Conservation (phyloP, 1,140 invertebrate species). For the Idris sp. region DNA sequence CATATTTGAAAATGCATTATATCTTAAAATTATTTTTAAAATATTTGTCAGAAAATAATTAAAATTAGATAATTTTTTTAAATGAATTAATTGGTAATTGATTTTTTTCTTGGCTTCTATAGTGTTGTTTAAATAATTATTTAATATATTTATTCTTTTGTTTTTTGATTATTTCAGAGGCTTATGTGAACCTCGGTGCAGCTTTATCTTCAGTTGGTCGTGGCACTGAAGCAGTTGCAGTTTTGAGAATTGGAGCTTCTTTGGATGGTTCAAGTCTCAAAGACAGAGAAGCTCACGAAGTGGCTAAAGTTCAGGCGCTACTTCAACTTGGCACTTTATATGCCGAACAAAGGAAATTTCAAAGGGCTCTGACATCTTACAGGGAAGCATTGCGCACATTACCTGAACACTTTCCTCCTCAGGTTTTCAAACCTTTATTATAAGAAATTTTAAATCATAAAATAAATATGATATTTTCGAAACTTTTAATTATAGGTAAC, state of each 20-base stretch:
- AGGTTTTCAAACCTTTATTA: constrained; percentile 78
- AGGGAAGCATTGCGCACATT: constrained; percentile 89
- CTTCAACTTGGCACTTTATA: constrained; percentile 94
- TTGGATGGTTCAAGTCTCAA: constrained; percentile 92
- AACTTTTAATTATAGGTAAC: constrained; percentile 59
- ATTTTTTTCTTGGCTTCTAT: no score
- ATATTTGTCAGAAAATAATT: no score
- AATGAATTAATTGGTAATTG: no score
- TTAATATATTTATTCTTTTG: no score
- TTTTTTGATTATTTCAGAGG: constrained; percentile 83
- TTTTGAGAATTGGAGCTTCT: constrained; percentile 88
- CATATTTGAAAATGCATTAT: no score
- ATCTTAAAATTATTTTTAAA: no score
- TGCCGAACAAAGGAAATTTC: constrained; percentile 89
- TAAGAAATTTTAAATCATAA: constrained; percentile 58
- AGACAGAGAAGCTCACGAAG: constrained; percentile 92
- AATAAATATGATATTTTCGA: constrained; percentile 60
- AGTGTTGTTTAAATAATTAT: no score
- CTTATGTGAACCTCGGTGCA: constrained; percentile 95
- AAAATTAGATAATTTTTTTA: no score
- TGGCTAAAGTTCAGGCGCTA: constrained; percentile 92
- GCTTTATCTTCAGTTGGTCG: constrained; percentile 89
- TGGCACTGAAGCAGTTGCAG: constrained; percentile 89
- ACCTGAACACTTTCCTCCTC: constrained; percentile 89
- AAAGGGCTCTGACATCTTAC: constrained; percentile 93